Conservation (phyloP, 2,888 invertebrate species). For the Epirrhoe tristata region DNA sequence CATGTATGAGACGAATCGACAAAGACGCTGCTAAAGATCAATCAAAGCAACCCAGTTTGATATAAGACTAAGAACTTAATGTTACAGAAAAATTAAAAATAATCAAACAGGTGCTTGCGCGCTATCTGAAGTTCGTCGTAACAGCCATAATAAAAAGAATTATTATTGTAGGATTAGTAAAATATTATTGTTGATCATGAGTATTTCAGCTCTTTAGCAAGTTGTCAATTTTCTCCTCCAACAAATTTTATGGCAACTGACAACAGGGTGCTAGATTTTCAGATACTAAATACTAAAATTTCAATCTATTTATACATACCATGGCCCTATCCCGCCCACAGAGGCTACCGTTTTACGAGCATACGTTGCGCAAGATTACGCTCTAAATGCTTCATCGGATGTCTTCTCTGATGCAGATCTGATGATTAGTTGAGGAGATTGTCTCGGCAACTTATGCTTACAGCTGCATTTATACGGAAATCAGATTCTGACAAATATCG, state of each 20-base stretch:
- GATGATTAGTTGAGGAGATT: conserved; percentile 13
- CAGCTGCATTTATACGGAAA: neutral
- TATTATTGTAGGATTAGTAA: too few species aligned
- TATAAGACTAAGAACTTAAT: too few species aligned
- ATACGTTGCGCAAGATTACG: conserved; percentile 55
- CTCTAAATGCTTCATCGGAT: conserved; percentile 49
- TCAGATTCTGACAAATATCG: neutral
- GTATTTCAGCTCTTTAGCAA: too few species aligned
- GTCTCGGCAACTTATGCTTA: neutral
- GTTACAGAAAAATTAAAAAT: neutral
- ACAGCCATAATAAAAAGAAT: too few species aligned
- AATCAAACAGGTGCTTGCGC: too few species aligned
- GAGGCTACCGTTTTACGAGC: conserved; percentile 52
- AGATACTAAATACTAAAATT: conserved; percentile 3
- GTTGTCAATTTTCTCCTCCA: neutral
- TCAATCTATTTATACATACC: conserved; percentile 9
- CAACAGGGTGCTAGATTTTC: neutral
- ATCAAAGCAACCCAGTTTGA: neutral
- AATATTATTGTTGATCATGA: too few species aligned
- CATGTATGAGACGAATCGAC: conserved; percentile 44
- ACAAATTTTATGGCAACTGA: neutral
- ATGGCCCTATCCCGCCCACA: conserved; percentile 28
- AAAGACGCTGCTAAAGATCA: neutral
- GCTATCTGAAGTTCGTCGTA: too few species aligned
- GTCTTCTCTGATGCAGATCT: conserved; percentile 1